Percentiles rank a stretch among this genome's conserved stretches.
phyloP scores from a whole-genome alignment of 2,888 invertebrate genomes.

The Lamellibrachia satsuma region DNA sequence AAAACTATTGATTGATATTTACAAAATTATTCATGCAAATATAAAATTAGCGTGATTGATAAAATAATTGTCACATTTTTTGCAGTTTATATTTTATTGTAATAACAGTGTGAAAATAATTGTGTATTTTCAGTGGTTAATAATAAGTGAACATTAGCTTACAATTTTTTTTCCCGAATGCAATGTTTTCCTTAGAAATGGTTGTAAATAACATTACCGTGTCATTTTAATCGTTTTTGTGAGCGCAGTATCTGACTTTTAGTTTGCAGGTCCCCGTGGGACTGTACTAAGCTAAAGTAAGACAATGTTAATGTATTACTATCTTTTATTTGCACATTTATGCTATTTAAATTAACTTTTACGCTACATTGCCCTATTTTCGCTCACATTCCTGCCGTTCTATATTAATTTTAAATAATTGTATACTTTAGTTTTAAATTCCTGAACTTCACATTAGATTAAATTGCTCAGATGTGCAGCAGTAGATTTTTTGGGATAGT shows the following conservation, averaged over 20 bases:
- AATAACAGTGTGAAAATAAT: not conserved
- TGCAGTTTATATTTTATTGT: not conserved
- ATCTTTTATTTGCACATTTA: not conserved
- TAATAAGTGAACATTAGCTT: not conserved
- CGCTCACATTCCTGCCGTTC: not conserved
- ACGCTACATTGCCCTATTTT: not conserved
- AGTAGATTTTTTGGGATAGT: no score
- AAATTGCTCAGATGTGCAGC: no score
- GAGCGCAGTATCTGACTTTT: not conserved
- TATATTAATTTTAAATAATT: constrained; percentile 14
- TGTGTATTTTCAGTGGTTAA: not conserved
- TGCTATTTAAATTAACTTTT: not conserved
- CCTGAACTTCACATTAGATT: no score
- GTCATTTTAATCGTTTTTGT: not conserved
- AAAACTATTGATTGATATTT: not conserved
- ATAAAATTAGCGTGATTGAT: not conserved
- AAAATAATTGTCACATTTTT: not conserved
- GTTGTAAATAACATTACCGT: not conserved
- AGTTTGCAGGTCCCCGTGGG: not conserved
- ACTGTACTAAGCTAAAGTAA: not conserved
- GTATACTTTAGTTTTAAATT: no score
- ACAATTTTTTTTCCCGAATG: not conserved
- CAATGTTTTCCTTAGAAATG: constrained; percentile 5
- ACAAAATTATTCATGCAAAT: not conserved
- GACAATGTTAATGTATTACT: not conserved